Percentiles rank a stretch among this genome's conserved stretches.
phyloP scores from a whole-genome alignment of 2,113 vertebrate genomes.

The Gracilinanus agilis region DNA sequence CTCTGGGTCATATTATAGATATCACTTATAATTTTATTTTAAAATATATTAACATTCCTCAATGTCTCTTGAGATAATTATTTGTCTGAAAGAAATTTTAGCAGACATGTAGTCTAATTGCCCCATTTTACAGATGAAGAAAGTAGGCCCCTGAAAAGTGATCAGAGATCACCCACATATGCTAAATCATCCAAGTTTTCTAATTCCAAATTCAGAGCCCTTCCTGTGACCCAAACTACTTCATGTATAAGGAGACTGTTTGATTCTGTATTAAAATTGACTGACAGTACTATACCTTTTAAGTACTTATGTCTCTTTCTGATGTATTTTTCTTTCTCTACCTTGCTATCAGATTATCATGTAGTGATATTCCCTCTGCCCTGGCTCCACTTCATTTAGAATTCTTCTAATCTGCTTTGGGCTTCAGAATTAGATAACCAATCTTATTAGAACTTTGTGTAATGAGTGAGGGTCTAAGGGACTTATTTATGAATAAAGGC shows the following conservation, averaged over 20 bases:
- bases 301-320: background rate
- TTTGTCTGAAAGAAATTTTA: background rate
- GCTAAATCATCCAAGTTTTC: background rate
- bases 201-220: background rate
- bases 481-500: constrained; percentile 44
- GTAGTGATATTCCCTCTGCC: background rate
- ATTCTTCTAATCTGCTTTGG: constrained; percentile 6
- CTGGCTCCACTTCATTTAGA: no score
- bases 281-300: background rate
- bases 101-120: background rate
- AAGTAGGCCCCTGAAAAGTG: background rate
- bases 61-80: background rate
- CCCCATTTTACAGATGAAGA: background rate
- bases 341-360: background rate
- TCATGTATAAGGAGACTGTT: background rate
- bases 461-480: constrained; percentile 17
- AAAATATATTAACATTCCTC: constrained; percentile 7
- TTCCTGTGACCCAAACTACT: background rate
- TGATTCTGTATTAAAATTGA: background rate
- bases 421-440: constrained; percentile 33
- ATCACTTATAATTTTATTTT: constrained; percentile 14
- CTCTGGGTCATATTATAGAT: background rate
- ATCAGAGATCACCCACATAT: background rate
- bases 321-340: background rate
- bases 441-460: constrained; percentile 15